phyloP scores from a whole-genome alignment of 1,140 invertebrate genomes.

The Ganaspis sp. region DNA sequence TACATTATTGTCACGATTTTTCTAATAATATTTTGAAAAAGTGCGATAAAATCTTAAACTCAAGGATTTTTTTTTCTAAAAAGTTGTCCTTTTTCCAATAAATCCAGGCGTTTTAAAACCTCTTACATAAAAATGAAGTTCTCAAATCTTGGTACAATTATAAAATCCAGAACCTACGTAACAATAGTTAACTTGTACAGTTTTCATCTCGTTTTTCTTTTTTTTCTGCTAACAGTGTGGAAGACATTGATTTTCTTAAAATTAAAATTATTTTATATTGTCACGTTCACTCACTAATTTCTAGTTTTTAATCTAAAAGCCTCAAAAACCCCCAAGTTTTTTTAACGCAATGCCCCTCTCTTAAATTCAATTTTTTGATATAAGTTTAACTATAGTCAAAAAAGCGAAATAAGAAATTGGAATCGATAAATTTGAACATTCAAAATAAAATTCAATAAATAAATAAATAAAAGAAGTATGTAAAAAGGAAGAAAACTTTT shows the following conservation, averaged over 20 bases:
- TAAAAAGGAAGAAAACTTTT: too few species aligned
- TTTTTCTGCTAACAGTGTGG: constrained; percentile 54
- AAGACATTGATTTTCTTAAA: constrained; percentile 59
- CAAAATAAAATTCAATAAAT: too few species aligned
- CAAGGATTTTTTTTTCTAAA: neutral
- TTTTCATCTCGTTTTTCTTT: neutral
- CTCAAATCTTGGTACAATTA: constrained; percentile 46
- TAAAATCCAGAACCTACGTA: constrained; percentile 58
- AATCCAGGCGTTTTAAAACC: constrained; percentile 37
- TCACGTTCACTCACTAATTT: constrained; percentile 54
- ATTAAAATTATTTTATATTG: constrained; percentile 49
- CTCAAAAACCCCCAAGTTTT: neutral
- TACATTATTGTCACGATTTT: neutral
- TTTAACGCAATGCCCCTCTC: neutral
- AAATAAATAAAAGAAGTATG: too few species aligned
- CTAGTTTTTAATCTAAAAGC: constrained; percentile 39
- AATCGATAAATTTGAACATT: too few species aligned
- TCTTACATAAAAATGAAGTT: constrained; percentile 51
- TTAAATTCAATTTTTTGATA: neutral
- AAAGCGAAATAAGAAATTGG: too few species aligned
- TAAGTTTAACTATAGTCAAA: too few species aligned
- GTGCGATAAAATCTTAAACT: neutral
- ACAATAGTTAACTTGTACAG: constrained; percentile 46
- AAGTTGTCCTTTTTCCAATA: too few species aligned
- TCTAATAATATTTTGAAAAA: neutral